Base-by-base conservation (phyloP, 2,888 invertebrate genomes). In the Eurois occulta region DNA sequence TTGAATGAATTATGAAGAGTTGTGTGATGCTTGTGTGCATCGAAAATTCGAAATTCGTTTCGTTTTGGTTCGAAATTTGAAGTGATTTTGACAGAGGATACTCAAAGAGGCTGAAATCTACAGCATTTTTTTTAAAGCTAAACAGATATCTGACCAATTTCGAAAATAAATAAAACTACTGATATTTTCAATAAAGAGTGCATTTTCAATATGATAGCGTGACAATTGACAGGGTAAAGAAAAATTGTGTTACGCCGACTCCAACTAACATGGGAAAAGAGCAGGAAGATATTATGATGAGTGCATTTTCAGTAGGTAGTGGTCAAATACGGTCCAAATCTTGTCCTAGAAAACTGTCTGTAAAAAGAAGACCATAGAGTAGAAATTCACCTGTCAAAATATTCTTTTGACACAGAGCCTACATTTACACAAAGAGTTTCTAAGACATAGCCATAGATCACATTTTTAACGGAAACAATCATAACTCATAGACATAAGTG, bases 1-100 rank as follows among this genome's bases (percentile, higher is more conserved):
- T 73, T 62, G 60, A 85, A 85, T 78, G 72, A 73, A 81, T 75
- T 79, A 62, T 58, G 24, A 62, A 60, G 66, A 77, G 11, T 41
- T 43, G 32, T 55, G 52, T 52, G 52, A 55, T n/a, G 55, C 55
- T 55, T 55, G 11, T 35, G 79, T 80, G 77, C 81, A 80, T 80
- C 64, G 16, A 24, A n/a, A 28, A 78, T 77, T 52, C 75, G n/a
- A 46, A 71, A 68, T 41, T 67, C 41, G 62, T 67, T 83, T 75
- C 66, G 75, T 68, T 35, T 55, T 62, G 46, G 58, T 77, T 81
- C 58, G 28, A 70, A 69, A 69, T 72, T 64, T 11, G 28, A 75
- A 81, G 66, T 71, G 55, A 77, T 55, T 71, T 46, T 66, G 43
- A 52, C 58, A 69, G 35, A n/a, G 28, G 13, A 41, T 7, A 10